Base-by-base conservation (phyloP, 2,888 invertebrate species). In the Epirrita christyi region DNA sequence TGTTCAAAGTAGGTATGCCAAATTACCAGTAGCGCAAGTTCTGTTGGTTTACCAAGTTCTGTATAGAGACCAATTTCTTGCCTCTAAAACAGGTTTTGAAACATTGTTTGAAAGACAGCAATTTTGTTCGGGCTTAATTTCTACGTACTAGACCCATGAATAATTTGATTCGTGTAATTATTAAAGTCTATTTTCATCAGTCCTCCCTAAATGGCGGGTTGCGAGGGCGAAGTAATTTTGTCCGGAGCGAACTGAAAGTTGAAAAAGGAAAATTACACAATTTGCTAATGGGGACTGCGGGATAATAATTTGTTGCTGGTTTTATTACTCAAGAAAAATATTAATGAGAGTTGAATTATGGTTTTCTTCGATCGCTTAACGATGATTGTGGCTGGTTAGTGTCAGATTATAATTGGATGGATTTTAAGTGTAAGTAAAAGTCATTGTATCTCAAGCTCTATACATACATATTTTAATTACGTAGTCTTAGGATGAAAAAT, bases 201-300 rank as follows among this genome's bases (percentile, higher is more conserved):
- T 84, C 74, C 80, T 76, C 72, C 75, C 81, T 76, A 78, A 88
- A 86, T 81, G 80, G 79, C 73, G 83, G 83, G 81, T 85, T 82
- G 81, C 81, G 82, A 81, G 85, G 85, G 76, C 72, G 72, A 80
- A 86, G 86, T 79, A 86, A 89, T 88, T 88, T 87, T 76, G 83
- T 81, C 79, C 80, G 80, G 76, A 77, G 73, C 83, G 78, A 83
- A 83, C 80, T 81, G 83, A 83, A 84, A 85, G 81, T 86, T 85
- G 83, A 86, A 87, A 87, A 88, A 89, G 82, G 86, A 88, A 86
- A 88, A 88, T 88, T 88, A 88, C 82, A 86, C 88, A 88, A 89
- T 88, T 88, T 85, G 88, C 86, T 89, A 89, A 88, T 89, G 85
- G 88, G n/a, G 75, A 66, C 79, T 76, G 82, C 70, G 71, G 82